Evolutionary conservation across 2,797 vertebrate species (phyloP).

Genomic region (Brachyrhaphis roseni): DNA sequence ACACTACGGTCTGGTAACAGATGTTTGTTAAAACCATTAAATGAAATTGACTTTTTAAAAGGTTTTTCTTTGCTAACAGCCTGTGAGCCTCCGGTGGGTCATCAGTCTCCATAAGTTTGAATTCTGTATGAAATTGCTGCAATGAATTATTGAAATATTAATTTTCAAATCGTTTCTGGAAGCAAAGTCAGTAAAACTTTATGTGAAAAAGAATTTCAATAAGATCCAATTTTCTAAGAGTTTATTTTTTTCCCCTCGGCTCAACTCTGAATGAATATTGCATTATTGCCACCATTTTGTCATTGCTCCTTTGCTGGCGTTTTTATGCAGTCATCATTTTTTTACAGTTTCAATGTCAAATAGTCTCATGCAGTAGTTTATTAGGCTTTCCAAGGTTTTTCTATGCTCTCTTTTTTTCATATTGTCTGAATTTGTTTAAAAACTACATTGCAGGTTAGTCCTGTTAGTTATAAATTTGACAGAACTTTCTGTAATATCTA

Average conservation of each 20-base stretch:
- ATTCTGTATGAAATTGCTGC: slow-evolving; percentile 21
- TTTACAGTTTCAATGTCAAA: background rate
- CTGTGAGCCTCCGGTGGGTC: slow-evolving; percentile 11
- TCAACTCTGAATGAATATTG: slow-evolving; percentile 23
- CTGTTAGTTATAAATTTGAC: background rate
- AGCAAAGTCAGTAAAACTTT: background rate
- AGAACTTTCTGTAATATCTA: background rate
- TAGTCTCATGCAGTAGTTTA: background rate
- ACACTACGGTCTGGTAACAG: slow-evolving; percentile 12
- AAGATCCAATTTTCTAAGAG: slow-evolving; percentile 29
- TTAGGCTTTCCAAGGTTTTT: background rate
- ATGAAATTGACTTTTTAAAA: slow-evolving; percentile 22
- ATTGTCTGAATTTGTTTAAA: too few species aligned
- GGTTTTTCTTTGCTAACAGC: background rate
- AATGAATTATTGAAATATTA: slow-evolving; percentile 25
- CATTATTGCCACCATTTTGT: background rate
- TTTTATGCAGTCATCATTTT: background rate
- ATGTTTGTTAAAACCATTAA: slow-evolving; percentile 25
- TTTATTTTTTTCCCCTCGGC: slow-evolving; percentile 38
- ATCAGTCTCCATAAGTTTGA: slow-evolving; percentile 22
- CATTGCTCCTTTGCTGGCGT: background rate
- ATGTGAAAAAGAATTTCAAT: background rate
- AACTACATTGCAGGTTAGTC: background rate
- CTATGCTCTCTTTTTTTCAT: background rate
- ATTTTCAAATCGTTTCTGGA: slow-evolving; percentile 2